Percentiles rank a stretch among this genome's conserved stretches.
Conservation (phyloP, 37 sponge, comb jelly and placozoan genomes). For the Tethya wilhelma region DNA sequence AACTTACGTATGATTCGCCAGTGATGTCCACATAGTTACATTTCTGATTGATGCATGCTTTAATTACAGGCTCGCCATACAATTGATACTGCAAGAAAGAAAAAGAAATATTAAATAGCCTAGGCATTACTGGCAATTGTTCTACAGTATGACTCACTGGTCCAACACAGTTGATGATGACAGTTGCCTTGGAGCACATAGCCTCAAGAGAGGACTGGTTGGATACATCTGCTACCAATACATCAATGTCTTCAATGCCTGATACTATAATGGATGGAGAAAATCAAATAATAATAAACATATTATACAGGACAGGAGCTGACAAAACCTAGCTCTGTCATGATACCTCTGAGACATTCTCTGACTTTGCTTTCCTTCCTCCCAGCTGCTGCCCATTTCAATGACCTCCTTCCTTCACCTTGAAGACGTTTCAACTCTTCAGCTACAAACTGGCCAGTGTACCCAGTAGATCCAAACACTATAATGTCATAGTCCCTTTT, state of each 20-base stretch:
- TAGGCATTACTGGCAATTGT: no score
- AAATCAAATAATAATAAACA: no score
- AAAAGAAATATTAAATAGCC: no score
- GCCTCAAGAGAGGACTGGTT: slow-evolving; percentile 66
- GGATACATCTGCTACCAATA: slow-evolving; percentile 73
- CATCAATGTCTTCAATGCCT: slow-evolving; percentile 60
- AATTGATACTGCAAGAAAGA: slow-evolving; percentile 72
- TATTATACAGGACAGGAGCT: no score
- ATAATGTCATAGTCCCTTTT: slow-evolving; percentile 68
- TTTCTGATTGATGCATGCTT: slow-evolving; percentile 74
- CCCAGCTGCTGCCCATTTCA: slow-evolving; percentile 92
- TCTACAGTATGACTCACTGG: no score
- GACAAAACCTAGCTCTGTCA: no score
- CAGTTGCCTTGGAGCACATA: slow-evolving; percentile 79
- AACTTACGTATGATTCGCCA: slow-evolving; percentile 88
- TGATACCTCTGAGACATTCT: slow-evolving; percentile 44
- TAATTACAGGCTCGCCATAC: slow-evolving; percentile 88
- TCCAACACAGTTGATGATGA: slow-evolving; percentile 91
- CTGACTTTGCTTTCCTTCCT: slow-evolving; percentile 70
- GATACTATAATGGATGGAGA: no score
- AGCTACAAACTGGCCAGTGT: slow-evolving; percentile 84
- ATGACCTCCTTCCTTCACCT: slow-evolving; percentile 19
- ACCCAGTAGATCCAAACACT: slow-evolving; percentile 87
- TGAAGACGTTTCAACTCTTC: slow-evolving; percentile 72
- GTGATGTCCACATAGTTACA: slow-evolving; percentile 92